Evolutionary conservation across 2,888 invertebrate genomes (phyloP).

Genomic region (Protonemura montana): DNA sequence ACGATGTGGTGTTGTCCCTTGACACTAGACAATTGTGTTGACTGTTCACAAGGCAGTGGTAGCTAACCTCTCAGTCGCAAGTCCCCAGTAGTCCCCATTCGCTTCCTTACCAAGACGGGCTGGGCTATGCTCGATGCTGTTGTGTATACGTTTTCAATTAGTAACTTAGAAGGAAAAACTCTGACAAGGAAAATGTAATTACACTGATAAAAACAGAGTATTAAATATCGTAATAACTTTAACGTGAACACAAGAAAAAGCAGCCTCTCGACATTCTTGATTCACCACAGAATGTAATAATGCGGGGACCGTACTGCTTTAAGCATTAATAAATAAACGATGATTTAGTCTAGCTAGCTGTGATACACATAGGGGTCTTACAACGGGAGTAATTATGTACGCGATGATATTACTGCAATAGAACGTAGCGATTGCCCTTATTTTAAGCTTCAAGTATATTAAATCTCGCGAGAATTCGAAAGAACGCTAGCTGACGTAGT

Average conservation of each 20-base stretch:
- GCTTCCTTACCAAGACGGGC: not conserved
- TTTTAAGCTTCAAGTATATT: too few relatives aligned
- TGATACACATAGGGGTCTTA: not conserved
- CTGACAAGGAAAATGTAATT: not conserved
- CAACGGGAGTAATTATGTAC: not conserved
- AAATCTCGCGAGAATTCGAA: too few relatives aligned
- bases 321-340: not conserved
- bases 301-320: not conserved
- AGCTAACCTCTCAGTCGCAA: not conserved
- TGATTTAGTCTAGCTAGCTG: not conserved
- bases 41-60: too few relatives aligned
- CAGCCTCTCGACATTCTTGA: not conserved
- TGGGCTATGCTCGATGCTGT: not conserved
- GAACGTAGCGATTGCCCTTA: too few relatives aligned
- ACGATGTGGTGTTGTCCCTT: not conserved
- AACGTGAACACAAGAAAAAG: not conserved
- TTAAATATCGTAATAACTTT: constrained; percentile 7
- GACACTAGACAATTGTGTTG: too few relatives aligned
- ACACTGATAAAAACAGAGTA: constrained; percentile 12
- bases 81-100: not conserved
- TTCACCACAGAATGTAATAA: not conserved
- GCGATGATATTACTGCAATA: too few relatives aligned
- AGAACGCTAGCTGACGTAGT: too few relatives aligned
- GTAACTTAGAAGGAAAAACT: not conserved
- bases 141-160: constrained; percentile 7